Percentiles rank a stretch among this genome's conserved stretches.
Conservation (phyloP, 2,888 invertebrate species). For the Anoncus sp. region DNA sequence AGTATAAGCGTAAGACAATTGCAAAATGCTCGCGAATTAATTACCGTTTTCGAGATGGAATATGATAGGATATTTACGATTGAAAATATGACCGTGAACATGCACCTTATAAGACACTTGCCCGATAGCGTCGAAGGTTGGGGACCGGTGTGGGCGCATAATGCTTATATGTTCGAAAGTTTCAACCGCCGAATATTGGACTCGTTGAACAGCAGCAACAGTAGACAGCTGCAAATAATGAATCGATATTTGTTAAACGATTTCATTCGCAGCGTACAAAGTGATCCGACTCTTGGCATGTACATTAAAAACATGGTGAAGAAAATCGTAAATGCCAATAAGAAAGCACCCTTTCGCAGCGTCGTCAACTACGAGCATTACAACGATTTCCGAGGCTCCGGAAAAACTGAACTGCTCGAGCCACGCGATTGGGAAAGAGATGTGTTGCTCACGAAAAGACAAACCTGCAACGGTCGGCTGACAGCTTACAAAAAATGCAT, state of each 20-base stretch:
- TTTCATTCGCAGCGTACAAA: conserved; percentile 26
- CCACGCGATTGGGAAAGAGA: conserved; percentile 13
- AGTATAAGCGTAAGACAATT: conserved; percentile 26
- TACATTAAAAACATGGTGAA: conserved; percentile 6
- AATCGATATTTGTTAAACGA: conserved; percentile 40
- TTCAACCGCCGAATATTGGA: conserved; percentile 24
- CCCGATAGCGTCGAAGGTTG: conserved; percentile 30
- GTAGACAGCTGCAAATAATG: conserved; percentile 39
- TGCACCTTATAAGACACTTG: conserved; percentile 32
- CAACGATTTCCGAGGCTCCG: conserved; percentile 21
- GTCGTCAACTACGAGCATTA: conserved; percentile 23
- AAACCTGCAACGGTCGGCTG: conserved; percentile 11
- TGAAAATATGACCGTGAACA: conserved; percentile 22
- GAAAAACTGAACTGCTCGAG: conserved; percentile 14
- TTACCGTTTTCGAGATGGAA: conserved; percentile 4
- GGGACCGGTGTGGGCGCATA: conserved; percentile 36
- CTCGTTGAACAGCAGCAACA: conserved; percentile 35
- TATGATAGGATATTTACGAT: conserved; percentile 26
- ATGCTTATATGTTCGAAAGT: conserved; percentile 32
- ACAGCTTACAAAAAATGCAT: conserved; percentile 17
- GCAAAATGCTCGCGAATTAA: conserved; percentile 5
- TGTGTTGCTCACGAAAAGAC: not conserved
- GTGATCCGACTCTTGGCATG: conserved; percentile 10
- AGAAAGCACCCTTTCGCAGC: conserved; percentile 24
- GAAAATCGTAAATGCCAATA: conserved; percentile 20